Conservation (phyloP, 2,797 vertebrate genomes). For the Gallinago nigripennis region DNA sequence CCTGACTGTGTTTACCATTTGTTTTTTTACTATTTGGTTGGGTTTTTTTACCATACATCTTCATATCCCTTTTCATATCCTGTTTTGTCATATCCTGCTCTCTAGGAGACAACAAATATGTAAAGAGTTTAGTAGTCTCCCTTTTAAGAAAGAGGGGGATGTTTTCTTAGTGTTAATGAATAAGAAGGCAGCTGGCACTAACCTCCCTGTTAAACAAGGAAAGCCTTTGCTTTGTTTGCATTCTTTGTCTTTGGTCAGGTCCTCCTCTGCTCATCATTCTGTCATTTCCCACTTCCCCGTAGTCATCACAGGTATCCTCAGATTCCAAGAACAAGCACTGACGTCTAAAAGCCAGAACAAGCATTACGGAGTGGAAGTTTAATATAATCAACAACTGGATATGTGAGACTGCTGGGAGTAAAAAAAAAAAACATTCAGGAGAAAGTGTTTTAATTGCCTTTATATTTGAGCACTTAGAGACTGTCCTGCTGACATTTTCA, state of each 20-base stretch:
- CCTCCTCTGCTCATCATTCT: fast-evolving
- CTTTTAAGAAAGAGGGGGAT: background rate
- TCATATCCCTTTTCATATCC: background rate
- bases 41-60: background rate
- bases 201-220: background rate
- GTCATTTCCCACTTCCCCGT: background rate
- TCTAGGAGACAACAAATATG: background rate
- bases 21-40: background rate
- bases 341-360: background rate
- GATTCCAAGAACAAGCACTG: background rate
- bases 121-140: background rate
- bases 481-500: background rate
- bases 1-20: background rate
- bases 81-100: background rate
- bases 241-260: background rate
- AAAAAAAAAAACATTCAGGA: background rate
- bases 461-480: background rate
- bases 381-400: background rate
- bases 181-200: background rate
- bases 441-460: background rate
- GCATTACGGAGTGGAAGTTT: background rate
- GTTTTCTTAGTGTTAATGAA: background rate
- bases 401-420: background rate
- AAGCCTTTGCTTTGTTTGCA: background rate
- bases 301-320: background rate